Base-by-base conservation (phyloP, 1,140 invertebrate species). In the Spodoptera litura region DNA sequence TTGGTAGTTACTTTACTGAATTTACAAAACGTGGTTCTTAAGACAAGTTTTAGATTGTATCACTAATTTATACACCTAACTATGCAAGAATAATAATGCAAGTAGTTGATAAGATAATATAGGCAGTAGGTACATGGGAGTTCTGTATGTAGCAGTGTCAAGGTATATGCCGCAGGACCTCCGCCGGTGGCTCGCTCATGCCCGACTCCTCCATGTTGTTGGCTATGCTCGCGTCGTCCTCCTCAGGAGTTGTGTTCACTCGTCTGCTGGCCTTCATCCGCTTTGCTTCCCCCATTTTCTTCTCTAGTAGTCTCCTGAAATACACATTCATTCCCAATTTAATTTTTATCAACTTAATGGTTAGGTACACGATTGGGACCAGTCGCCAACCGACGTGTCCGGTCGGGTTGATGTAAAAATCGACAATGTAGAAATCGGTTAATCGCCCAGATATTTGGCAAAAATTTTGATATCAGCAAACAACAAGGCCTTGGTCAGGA, bases 181-280 rank as follows among this genome's bases (percentile, higher is more conserved):
- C 88, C 0, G 87, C 85, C 0, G 93, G 91, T 4, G 93, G 82
- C 8, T 80, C 68, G 49, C 89, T 93, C 5, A 81, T 75, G 13
- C 81, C 85, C 0, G 88, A 64, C 13, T 88, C 87, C 59, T 93
- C 91, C 90, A 93, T 93, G 35, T 90, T 88, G 58, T 91, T 83
- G 1, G 90, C 87, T 86, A 93, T 94, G 56, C 86, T 86, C n/a
- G 84, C 68, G 8, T 70, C 80, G 55, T 93, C 92, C 6, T 78
- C 80, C 49, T 87, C 86, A 15, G 85, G 72, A 12, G 83, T 74
- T 8, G 81, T 78, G 68, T 83, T 88, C 3, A 75, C 81, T 72
- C 87, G 79, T 68, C 84, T 81, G 6, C 87, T 80, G 35, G 61
- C 85, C 81, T 89, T 92, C 78, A 82, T 61, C 58, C 90, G 80